These are phyloP conservation scores for Ectemnius cavifrons DNA, from an alignment of 2,888 invertebrate genomes.

Conservation along the genomic window DNA sequence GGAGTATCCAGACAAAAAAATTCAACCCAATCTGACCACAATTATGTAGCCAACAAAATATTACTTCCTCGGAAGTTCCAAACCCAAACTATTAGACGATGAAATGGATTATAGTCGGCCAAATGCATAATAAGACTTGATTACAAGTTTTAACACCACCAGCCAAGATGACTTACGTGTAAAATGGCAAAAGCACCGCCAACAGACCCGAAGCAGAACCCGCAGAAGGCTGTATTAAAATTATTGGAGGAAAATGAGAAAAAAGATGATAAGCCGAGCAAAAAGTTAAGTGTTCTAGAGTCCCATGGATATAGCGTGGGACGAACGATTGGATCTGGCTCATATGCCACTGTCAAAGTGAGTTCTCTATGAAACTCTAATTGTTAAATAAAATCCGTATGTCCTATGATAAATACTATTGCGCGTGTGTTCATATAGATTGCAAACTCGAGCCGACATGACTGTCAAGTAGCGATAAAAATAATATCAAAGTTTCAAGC, in stretches of 20 bases:
- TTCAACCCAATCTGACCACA: neutral
- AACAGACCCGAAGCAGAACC: slow-evolving; percentile 45
- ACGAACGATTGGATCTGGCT: slow-evolving; percentile 88
- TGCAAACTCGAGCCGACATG: slow-evolving; percentile 86
- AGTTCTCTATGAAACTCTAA: slow-evolving; percentile 9
- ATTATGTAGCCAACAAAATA: slow-evolving; percentile 11
- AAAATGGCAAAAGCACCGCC: slow-evolving; percentile 60
- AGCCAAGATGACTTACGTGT: slow-evolving; percentile 26
- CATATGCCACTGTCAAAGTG: slow-evolving; percentile 90
- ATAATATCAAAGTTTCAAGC: slow-evolving; percentile 91
- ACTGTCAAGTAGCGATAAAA: slow-evolving; percentile 88
- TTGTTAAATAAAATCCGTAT: neutral
- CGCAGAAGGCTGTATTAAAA: slow-evolving; percentile 17
- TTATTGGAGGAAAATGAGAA: slow-evolving; percentile 20
- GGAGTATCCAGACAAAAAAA: neutral
- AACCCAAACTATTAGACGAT: slow-evolving; percentile 14
- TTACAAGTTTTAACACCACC: slow-evolving; percentile 9
- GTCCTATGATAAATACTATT: neutral
- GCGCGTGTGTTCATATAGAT: slow-evolving; percentile 77
- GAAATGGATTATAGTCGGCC: neutral
- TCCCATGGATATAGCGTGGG: slow-evolving; percentile 88
- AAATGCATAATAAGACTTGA: neutral
- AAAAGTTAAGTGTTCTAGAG: slow-evolving; percentile 84
- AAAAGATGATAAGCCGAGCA: slow-evolving; percentile 57
- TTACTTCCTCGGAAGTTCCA: slow-evolving; percentile 4